Evolutionary conservation across 2,888 invertebrate genomes (phyloP), one percentile per base, ranked within the genome.

Genomic region (Ypsolopha sequella): DNA sequence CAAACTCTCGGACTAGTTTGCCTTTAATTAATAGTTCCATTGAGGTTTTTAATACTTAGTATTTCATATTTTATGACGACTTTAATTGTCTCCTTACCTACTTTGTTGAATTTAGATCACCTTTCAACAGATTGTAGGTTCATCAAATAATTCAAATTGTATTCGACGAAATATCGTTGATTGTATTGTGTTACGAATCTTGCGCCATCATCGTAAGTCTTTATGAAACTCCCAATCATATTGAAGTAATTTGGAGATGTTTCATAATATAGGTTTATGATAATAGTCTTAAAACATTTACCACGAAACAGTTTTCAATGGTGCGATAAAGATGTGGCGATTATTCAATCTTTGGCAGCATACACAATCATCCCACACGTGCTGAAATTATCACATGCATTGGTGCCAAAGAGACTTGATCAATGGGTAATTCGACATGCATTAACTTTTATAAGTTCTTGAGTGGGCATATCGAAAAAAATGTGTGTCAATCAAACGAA

Each of bases 281-380:
- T 44, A 6, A 11, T 44, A 9, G 14, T 7, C 6, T 24, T 44
- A 6, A 44, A 11, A 44, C 36, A 14, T 33, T 9, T 39, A 39
- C 3, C 24, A 43, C n/a, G 43, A 41, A 55, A 55, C 50, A 54
- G 52, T 52, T 36, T 48, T 34, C 52, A 41, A 50, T 49, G 53
- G 46, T 36, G 43, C 41, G 48, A 45, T 34, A 47, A 48, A 52
- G 9, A 51, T 48, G 64, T 70, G 65, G 60, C 59, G 68, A 73
- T 82, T 80, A 79, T 80, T 72, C 71, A 79, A 82, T 71, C 60
- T 68, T 82, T 82, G 84, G 84, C 84, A 82, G 60, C 66, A 61
- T 62, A 60, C 63, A 60, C 64, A 65, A 70, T 73, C 75, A 71
- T 71, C 69, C 69, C 71, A 65, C 68, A 69, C 71, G 68, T 60